Conservation (phyloP, 2,113 vertebrate genomes). For the Pristiophorus japonicus region DNA sequence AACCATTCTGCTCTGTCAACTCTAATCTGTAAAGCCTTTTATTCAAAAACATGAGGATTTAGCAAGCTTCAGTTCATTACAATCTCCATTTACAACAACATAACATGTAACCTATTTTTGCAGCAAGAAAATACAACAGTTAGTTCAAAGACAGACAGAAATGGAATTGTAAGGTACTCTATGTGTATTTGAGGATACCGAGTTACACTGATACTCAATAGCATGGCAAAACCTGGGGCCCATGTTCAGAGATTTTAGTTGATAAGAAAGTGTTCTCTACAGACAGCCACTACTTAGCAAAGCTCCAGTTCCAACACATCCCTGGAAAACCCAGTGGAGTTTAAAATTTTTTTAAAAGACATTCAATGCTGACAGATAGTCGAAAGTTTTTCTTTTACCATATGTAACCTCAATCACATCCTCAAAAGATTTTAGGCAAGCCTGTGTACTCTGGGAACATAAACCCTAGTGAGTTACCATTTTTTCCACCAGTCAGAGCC, state of each 20-base stretch:
- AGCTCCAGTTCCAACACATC: neutral
- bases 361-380: neutral
- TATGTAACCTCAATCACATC: neutral
- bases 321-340: neutral
- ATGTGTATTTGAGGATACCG: neutral
- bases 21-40: slow-evolving; percentile 39
- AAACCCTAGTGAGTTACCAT: neutral
- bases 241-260: neutral
- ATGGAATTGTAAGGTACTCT: slow-evolving; percentile 23
- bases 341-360: neutral
- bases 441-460: neutral
- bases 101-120: slow-evolving; percentile 32
- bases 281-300: slow-evolving; percentile 16
- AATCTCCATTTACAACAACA: slow-evolving; percentile 39
- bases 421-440: neutral
- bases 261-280: slow-evolving; percentile 15
- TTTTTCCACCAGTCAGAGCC: neutral
- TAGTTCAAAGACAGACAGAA: slow-evolving; percentile 32
- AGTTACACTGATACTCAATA: slow-evolving; percentile 34
- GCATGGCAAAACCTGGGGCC: neutral
- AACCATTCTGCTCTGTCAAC: slow-evolving; percentile 42
- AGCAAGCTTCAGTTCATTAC: slow-evolving; percentile 41
- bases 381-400: neutral
- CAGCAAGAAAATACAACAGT: slow-evolving; percentile 5
- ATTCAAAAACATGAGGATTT: slow-evolving; percentile 39